These are phyloP conservation scores for Tyto alba DNA, from an alignment of 2,113 vertebrate species.

Conservation along the genomic window DNA sequence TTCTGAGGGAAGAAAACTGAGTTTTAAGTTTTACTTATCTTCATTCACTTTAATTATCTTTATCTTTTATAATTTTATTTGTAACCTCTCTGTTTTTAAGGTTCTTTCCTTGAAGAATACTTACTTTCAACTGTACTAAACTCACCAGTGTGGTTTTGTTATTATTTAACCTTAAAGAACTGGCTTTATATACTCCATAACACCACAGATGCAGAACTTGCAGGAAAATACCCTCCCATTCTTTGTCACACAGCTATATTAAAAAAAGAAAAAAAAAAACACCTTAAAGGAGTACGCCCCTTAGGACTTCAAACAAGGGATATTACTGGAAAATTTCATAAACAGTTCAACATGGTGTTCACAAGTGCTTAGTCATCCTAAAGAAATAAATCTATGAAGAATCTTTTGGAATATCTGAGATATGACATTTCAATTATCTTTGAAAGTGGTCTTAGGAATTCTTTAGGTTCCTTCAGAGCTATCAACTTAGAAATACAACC, in stretches of 20 bases:
- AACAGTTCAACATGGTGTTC: fast-evolving
- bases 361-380: background rate
- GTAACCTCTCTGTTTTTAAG: background rate
- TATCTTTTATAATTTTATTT: background rate
- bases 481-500: background rate
- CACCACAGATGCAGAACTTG: background rate
- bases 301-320: background rate
- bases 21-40: background rate
- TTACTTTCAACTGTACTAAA: background rate
- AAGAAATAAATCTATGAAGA: background rate
- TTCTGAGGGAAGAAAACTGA: background rate
- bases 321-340: background rate
- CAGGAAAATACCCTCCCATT: background rate
- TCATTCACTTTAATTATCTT: background rate
- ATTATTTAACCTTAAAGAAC: background rate
- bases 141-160: background rate
- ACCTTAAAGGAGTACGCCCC: background rate
- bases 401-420: background rate
- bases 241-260: background rate
- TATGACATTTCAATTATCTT: background rate
- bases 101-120: background rate
- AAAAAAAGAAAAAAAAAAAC: no score
- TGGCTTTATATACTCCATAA: background rate
- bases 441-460: background rate
- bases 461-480: background rate